These are phyloP conservation scores for Drosophila antonietae DNA, from an alignment of 2,888 invertebrate genomes.

Conservation along the genomic window DNA sequence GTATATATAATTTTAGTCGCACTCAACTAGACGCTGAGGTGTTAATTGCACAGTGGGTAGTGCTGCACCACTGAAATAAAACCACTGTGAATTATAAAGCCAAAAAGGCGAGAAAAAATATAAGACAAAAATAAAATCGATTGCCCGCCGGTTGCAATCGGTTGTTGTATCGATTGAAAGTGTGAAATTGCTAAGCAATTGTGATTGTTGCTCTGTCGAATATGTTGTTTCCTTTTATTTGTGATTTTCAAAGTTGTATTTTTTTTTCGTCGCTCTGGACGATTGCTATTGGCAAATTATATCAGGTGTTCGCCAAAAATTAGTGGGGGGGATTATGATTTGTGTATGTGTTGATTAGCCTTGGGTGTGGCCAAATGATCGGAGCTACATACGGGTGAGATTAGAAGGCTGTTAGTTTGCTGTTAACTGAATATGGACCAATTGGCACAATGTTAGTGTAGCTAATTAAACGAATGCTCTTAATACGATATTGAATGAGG, in stretches of 20 bases:
- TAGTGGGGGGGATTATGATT: slow-evolving; percentile 60
- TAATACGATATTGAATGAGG: slow-evolving; percentile 4
- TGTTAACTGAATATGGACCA: slow-evolving; percentile 18
- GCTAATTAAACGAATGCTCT: slow-evolving; percentile 20
- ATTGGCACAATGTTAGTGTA: slow-evolving; percentile 24
- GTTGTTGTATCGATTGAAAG: slow-evolving; percentile 69
- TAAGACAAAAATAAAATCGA: slow-evolving; percentile 21
- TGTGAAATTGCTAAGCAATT: slow-evolving; percentile 80
- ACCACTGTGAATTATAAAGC: slow-evolving; percentile 40
- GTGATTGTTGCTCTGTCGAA: slow-evolving; percentile 64
- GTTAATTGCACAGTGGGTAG: slow-evolving; percentile 81
- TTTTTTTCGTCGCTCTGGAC: slow-evolving; percentile 35
- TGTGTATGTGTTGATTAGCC: slow-evolving; percentile 73
- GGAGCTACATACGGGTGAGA: slow-evolving; percentile 61
- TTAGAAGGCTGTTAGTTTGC: slow-evolving; percentile 44
- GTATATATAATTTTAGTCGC: slow-evolving; percentile 69
- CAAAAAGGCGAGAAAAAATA: neutral
- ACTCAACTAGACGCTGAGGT: slow-evolving; percentile 65
- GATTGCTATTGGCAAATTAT: slow-evolving; percentile 73
- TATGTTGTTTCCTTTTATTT: slow-evolving; percentile 40
- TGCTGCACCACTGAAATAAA: slow-evolving; percentile 26
- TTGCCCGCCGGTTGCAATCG: slow-evolving; percentile 68
- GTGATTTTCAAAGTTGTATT: slow-evolving; percentile 38
- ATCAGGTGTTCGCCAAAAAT: slow-evolving; percentile 67
- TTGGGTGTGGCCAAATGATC: slow-evolving; percentile 71